phyloP scores from a whole-genome alignment of 2,113 vertebrate genomes.

The rabbit (Oryctolagus cuniculus) region DNA sequence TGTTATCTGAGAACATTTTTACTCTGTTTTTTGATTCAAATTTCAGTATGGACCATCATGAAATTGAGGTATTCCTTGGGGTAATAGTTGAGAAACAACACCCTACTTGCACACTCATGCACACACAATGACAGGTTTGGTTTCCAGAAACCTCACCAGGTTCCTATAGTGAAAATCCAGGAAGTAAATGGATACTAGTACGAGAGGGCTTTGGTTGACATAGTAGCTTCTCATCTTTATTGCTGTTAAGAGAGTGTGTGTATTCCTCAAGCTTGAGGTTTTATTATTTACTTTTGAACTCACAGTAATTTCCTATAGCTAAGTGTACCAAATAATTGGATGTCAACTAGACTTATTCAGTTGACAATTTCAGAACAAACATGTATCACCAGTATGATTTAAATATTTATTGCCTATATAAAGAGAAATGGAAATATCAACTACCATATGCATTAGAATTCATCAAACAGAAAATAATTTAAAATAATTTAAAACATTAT shows the following conservation, averaged over 20 bases:
- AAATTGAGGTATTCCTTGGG: not conserved
- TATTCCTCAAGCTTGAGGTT: constrained; percentile 12
- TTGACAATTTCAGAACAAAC: not conserved
- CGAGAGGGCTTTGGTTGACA: not conserved
- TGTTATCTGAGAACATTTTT: constrained; percentile 16
- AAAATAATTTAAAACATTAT: constrained; percentile 12
- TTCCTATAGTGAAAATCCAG: not conserved
- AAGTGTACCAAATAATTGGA: not conserved
- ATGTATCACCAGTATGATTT: not conserved
- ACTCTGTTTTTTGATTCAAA: not conserved
- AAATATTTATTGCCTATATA: constrained; percentile 17
- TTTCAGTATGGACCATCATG: not conserved
- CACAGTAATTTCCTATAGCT: not conserved
- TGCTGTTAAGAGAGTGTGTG: not conserved
- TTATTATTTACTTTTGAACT: not conserved
- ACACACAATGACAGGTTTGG: not conserved
- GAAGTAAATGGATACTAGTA: not conserved
- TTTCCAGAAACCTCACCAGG: not conserved
- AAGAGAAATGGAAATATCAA: constrained; percentile 40
- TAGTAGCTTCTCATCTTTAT: not conserved
- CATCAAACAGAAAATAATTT: not conserved
- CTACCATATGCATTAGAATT: not conserved
- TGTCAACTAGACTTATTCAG: not conserved
- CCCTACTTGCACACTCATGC: not conserved
- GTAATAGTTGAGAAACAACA: not conserved